A percentile compares a stretch with the other conserved stretches of the same genome.
These are phyloP conservation scores for Orthosia incerta DNA, from an alignment of 2,888 invertebrate genomes.

Conservation along the genomic window DNA sequence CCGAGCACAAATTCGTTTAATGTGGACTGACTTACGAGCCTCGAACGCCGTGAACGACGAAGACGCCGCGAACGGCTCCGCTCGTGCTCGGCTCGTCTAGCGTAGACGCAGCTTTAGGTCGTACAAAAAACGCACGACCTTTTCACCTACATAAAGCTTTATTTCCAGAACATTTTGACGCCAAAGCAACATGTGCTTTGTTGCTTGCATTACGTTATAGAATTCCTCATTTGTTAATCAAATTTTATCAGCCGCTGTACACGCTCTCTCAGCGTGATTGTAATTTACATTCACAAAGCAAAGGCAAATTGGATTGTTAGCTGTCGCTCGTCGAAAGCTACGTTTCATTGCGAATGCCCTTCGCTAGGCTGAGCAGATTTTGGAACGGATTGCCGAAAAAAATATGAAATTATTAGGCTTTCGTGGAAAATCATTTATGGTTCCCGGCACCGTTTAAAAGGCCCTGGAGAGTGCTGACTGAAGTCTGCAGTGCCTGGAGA, in stretches of 20 bases:
- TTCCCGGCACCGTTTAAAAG: not conserved
- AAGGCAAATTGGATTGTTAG: constrained; percentile 78
- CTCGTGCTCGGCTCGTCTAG: too few relatives aligned
- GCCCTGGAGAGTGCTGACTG: too few relatives aligned
- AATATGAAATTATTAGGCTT: constrained; percentile 1
- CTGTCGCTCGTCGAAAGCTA: constrained; percentile 51
- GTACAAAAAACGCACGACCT: constrained; percentile 4
- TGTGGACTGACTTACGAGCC: too few relatives aligned
- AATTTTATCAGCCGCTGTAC: constrained; percentile 64
- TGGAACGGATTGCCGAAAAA: constrained; percentile 20
- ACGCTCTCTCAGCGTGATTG: constrained; percentile 68
- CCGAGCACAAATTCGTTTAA: too few relatives aligned
- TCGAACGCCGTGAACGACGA: too few relatives aligned
- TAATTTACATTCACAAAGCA: constrained; percentile 76
- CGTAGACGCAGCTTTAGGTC: not conserved
- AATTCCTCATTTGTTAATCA: constrained; percentile 66
- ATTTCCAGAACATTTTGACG: constrained; percentile 16
- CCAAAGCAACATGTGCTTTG: constrained; percentile 42
- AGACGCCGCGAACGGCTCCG: too few relatives aligned
- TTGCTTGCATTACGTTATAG: constrained; percentile 52
- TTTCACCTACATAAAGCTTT: not conserved
- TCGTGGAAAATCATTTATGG: not conserved
- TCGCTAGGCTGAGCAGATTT: constrained; percentile 29
- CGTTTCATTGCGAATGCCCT: constrained; percentile 59
- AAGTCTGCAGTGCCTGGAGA: not conserved